Conservation (phyloP, 2,797 vertebrate genomes). For the Semotilus atromaculatus region DNA sequence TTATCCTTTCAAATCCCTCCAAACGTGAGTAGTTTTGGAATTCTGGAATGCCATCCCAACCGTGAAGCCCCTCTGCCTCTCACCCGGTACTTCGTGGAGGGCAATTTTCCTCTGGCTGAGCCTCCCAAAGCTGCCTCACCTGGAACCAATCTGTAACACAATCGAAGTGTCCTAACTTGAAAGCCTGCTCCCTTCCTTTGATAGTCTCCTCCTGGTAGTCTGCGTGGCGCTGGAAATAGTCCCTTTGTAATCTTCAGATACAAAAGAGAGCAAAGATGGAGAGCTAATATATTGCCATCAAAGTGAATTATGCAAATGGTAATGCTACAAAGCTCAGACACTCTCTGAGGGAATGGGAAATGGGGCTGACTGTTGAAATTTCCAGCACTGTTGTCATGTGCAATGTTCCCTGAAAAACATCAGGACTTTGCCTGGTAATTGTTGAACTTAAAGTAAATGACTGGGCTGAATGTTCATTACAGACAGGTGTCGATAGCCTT, state of each 20-base stretch:
- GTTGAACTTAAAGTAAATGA: conserved; percentile 15
- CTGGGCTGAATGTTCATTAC: conserved; percentile 3
- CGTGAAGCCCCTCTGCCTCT: conserved; percentile 81
- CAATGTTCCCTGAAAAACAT: conserved; percentile 58
- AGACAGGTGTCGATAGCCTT: conserved; percentile 62
- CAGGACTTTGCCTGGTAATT: conserved; percentile 45
- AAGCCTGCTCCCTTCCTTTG: conserved; percentile 84
- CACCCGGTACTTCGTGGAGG: conserved; percentile 74
- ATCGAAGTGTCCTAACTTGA: conserved; percentile 85
- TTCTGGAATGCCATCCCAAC: conserved; percentile 83
- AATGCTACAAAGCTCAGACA: conserved; percentile 79
- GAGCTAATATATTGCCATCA: conserved; percentile 79
- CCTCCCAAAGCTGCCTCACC: conserved; percentile 85
- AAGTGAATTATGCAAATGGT: conserved; percentile 79
- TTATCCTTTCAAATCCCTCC: conserved; percentile 82
- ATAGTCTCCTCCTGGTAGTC: conserved; percentile 82
- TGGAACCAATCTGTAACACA: conserved; percentile 89
- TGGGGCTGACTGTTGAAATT: conserved; percentile 67
- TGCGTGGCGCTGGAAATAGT: conserved; percentile 75
- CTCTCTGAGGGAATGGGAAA: conserved; percentile 62
- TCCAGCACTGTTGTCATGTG: conserved; percentile 60
- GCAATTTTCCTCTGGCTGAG: conserved; percentile 85
- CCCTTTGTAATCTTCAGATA: conserved; percentile 77
- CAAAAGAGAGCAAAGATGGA: conserved; percentile 74
- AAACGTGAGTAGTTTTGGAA: conserved; percentile 83